phyloP scores from a whole-genome alignment of 1,140 invertebrate genomes.

The Anastrepha ludens region DNA sequence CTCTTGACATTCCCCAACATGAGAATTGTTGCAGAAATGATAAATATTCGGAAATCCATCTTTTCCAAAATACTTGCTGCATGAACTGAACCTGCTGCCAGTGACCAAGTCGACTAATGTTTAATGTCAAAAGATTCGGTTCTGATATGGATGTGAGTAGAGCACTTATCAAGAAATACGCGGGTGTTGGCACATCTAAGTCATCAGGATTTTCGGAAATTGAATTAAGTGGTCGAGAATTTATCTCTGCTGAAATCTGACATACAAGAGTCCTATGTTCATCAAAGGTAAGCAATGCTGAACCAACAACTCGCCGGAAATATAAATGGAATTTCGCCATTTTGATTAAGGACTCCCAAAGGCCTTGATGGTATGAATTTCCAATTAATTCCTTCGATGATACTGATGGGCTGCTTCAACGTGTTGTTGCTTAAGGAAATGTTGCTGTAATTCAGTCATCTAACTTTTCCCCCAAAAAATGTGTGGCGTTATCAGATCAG shows the following conservation, averaged over 20 bases:
- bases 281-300: too few species aligned
- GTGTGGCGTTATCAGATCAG: too few species aligned
- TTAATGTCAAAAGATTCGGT: conserved; percentile 22
- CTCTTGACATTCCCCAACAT: too few species aligned
- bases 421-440: too few species aligned
- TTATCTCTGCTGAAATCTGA: not conserved
- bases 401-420: too few species aligned
- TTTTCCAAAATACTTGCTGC: conserved; percentile 53
- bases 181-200: not conserved
- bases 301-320: too few species aligned
- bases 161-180: not conserved
- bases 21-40: conserved; percentile 4
- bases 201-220: not conserved
- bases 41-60: conserved; percentile 40
- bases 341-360: too few species aligned
- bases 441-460: too few species aligned
- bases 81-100: conserved; percentile 9
- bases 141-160: not conserved
- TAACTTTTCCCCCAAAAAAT: too few species aligned
- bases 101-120: not conserved
- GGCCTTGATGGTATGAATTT: too few species aligned
- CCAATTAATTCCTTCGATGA: too few species aligned
- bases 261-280: not conserved
- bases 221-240: not conserved
- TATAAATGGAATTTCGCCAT: too few species aligned